Evolutionary conservation across 2,113 vertebrate genomes (phyloP).

Genomic region (Triplophysa rosa): DNA sequence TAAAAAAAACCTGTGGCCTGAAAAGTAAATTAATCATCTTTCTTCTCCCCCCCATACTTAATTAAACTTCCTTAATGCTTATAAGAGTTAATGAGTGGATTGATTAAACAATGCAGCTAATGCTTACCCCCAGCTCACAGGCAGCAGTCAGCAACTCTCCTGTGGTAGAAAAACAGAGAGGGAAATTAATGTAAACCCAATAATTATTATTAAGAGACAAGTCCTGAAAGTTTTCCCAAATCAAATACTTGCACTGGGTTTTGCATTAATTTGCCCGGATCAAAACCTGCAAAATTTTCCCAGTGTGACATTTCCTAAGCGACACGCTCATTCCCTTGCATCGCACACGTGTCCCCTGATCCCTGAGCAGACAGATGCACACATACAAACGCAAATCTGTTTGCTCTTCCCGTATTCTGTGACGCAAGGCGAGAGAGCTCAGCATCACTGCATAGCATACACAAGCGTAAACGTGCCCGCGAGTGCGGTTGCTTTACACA

Average conservation of each 20-base stretch:
- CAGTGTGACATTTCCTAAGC: slow-evolving; percentile 97
- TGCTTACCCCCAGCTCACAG: slow-evolving; percentile 99
- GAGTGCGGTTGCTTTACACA: slow-evolving; percentile 16
- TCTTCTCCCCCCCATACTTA: slow-evolving; percentile 86
- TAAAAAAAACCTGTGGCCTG: slow-evolving; percentile 91
- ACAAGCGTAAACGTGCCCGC: not conserved
- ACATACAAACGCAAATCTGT: slow-evolving; percentile 17
- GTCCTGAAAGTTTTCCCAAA: slow-evolving; percentile 98
- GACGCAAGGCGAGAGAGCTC: not conserved
- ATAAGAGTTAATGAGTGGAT: slow-evolving; percentile 99
- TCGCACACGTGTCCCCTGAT: slow-evolving; percentile 70
- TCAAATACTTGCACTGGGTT: slow-evolving; percentile 99
- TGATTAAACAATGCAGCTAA: slow-evolving; percentile 99
- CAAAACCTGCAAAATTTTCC: slow-evolving; percentile 98
- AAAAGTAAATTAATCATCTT: slow-evolving; percentile 99
- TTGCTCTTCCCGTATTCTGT: slow-evolving; percentile 9
- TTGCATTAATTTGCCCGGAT: slow-evolving; percentile 99
- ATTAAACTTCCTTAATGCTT: slow-evolving; percentile 99
- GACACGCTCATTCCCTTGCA: slow-evolving; percentile 77
- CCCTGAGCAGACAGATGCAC: slow-evolving; percentile 57
- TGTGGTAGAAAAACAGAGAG: slow-evolving; percentile 91
- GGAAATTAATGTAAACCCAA: slow-evolving; percentile 99
- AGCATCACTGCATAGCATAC: not conserved
- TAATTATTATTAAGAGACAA: slow-evolving; percentile 99
- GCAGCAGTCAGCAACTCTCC: slow-evolving; percentile 99